Conservation (phyloP, 2,113 vertebrate species). For the Phodopus roborovskii region DNA sequence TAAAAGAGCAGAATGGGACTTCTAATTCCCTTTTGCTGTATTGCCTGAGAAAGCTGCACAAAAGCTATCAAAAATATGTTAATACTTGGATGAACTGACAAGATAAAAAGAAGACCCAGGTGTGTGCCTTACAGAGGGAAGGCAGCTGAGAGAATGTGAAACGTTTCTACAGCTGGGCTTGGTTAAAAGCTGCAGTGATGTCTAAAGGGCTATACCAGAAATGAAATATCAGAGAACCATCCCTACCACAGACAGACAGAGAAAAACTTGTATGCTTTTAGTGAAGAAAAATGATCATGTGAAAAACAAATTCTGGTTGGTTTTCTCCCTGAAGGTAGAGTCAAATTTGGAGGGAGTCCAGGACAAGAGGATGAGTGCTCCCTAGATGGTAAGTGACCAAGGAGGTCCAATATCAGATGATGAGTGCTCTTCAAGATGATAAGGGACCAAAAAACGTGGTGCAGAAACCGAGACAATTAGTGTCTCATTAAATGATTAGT, state of each 20-base stretch:
- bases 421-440: background rate
- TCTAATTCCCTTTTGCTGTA: background rate
- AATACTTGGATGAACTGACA: background rate
- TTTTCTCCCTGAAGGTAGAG: background rate
- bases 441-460: background rate
- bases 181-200: background rate
- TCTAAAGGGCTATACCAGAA: background rate
- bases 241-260: background rate
- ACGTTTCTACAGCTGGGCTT: background rate
- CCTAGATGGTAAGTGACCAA: too few species aligned
- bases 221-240: background rate
- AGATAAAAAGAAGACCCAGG: background rate
- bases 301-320: background rate
- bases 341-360: background rate
- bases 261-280: background rate
- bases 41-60: background rate
- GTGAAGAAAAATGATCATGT: background rate
- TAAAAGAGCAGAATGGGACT: conserved; percentile 11
- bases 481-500: background rate
- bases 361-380: background rate
- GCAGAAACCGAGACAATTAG: background rate
- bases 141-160: background rate
- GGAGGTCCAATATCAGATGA: background rate
- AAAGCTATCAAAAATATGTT: background rate
- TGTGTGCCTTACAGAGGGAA: background rate